phyloP scores from a whole-genome alignment of 2,888 invertebrate species.

The Lithophane socia region DNA sequence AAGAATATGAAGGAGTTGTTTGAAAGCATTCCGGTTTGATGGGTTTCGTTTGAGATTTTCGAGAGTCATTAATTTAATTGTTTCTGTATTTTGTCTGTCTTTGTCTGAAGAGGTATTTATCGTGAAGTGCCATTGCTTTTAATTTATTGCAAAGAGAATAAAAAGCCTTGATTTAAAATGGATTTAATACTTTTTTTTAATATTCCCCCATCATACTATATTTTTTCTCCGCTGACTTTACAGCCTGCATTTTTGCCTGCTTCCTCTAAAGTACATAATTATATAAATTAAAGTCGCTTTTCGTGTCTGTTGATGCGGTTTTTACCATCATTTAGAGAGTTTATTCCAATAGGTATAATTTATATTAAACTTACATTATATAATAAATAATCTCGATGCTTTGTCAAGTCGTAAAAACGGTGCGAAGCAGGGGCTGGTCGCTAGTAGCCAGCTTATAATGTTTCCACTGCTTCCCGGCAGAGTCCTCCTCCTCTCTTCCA shows the following conservation, averaged over 20 bases:
- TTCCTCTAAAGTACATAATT: neutral
- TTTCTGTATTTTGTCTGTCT: constrained; percentile 35
- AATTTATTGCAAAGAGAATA: constrained; percentile 23
- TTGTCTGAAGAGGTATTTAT: constrained; percentile 24
- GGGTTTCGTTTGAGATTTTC: constrained; percentile 47
- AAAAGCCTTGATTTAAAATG: neutral
- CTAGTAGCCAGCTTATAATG: no score
- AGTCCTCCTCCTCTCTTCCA: no score
- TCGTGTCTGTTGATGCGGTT: no score
- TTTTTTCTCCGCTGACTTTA: neutral
- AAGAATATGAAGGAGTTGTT: constrained; percentile 50
- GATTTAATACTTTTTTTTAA: neutral
- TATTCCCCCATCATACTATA: neutral
- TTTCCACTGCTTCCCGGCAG: no score
- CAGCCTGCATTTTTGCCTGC: neutral
- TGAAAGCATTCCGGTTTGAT: constrained; percentile 52
- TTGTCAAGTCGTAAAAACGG: no score
- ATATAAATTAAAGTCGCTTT: no score
- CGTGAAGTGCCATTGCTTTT: neutral
- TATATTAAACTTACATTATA: no score
- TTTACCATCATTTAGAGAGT: no score
- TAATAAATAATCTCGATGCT: no score
- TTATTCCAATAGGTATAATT: no score
- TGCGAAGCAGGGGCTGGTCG: no score
- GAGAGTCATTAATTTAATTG: constrained; percentile 49